These are phyloP conservation scores for Carettochelys insculpta DNA, from an alignment of 2,113 vertebrate species.

Conservation along the genomic window DNA sequence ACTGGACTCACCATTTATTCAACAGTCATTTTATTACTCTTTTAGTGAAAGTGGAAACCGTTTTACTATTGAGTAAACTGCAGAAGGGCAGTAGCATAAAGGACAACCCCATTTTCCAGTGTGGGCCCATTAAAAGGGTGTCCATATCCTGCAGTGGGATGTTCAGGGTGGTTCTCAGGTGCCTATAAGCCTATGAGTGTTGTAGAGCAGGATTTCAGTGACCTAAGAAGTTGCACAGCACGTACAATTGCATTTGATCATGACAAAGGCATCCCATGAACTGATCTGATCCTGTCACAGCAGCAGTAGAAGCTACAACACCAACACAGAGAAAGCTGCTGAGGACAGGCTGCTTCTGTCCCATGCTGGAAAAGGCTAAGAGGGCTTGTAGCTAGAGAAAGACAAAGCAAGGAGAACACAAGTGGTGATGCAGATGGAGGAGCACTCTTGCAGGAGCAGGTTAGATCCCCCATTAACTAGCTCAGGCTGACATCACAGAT, in stretches of 20 bases:
- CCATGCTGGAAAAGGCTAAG: background rate
- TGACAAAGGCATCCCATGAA: background rate
- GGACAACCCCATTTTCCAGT: background rate
- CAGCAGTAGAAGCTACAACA: background rate
- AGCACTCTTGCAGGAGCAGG: background rate
- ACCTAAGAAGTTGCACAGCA: background rate
- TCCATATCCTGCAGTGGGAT: rapidly evolving
- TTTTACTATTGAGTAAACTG: background rate
- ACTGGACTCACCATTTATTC: background rate
- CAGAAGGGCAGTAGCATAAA: background rate
- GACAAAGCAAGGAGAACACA: background rate
- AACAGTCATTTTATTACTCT: background rate
- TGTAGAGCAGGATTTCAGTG: background rate
- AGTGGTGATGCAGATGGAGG: background rate
- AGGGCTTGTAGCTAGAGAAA: background rate
- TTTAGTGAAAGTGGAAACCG: rapidly evolving
- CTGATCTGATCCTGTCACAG: background rate
- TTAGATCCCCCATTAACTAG: background rate
- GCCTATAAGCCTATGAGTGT: background rate
- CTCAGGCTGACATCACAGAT: background rate
- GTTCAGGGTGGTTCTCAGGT: background rate
- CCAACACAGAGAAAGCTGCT: background rate
- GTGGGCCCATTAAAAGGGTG: background rate
- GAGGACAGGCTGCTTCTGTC: background rate
- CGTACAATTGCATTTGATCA: background rate